These are phyloP conservation scores for Cygnus buccinator DNA, from an alignment of 2,113 vertebrate genomes.

Conservation along the genomic window DNA sequence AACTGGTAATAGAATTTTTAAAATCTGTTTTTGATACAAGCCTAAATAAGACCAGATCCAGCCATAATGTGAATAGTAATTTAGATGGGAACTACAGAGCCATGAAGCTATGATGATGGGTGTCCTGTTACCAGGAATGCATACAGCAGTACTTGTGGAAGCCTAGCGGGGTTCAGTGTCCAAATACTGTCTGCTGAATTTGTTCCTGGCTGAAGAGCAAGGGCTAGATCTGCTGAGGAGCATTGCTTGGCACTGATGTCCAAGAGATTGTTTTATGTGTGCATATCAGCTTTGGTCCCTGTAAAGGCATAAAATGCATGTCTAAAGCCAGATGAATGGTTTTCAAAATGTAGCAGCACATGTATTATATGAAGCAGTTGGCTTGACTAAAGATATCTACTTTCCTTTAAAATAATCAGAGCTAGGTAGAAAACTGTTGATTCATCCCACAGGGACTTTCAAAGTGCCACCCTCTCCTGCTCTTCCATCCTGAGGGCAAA, in stretches of 20 bases:
- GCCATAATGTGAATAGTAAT: neutral
- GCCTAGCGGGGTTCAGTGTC: fast-evolving
- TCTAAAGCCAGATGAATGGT: neutral
- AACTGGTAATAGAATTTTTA: neutral
- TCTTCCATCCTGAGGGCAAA: neutral
- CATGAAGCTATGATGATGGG: neutral
- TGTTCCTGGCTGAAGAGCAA: neutral
- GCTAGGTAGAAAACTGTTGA: neutral
- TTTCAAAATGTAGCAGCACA: neutral
- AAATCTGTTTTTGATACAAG: neutral
- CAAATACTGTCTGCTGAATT: neutral
- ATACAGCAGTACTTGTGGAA: neutral
- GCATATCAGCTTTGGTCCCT: neutral
- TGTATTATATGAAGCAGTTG: neutral
- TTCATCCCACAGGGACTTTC: neutral
- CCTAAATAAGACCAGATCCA: neutral
- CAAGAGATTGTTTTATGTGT: neutral
- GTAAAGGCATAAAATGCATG: neutral
- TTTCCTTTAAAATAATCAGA: neutral
- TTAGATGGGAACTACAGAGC: neutral
- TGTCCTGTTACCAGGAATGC: neutral
- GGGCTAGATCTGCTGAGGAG: neutral
- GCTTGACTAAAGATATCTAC: neutral
- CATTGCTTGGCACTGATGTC: neutral
- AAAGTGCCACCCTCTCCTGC: neutral